Evolutionary conservation across 2,888 invertebrate species (phyloP), one percentile per base, ranked within the genome.

Genomic region (Biston betularia): DNA sequence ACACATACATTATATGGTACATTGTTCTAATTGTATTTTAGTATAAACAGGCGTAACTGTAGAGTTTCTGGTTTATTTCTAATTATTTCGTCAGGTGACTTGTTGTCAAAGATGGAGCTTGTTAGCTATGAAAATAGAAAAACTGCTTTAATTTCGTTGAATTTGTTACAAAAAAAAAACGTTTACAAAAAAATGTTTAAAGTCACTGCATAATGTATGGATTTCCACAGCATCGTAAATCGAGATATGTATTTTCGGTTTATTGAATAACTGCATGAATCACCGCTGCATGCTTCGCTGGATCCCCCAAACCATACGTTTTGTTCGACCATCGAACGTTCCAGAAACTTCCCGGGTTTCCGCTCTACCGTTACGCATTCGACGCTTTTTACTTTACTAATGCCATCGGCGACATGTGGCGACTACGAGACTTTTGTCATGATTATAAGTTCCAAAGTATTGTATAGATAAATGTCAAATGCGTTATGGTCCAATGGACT

Each of bases 211-310:
- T 81, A 42, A 54, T n/a, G 78, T 76, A 77, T 74, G 65, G 74
- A 75, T 73, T 80, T 81, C 82, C 80, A 84, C 82, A 83, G 85
- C 79, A 73, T 74, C 77, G 80, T 85, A 84, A 84, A 81, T 83
- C 82, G 81, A 81, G 76, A 83, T 81, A 81, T 72, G 79, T 75
- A 75, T 74, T 76, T 76, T 79, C 79, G 83, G 85, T 79, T 90
- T 90, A 92, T 92, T 90, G 88, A 91, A 92, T 92, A 89, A 90
- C 86, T 87, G 89, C 87, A 89, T 90, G 92, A 92, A 86, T 91
- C 91, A 92, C 88, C 55, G 83, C 79, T 79, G 76, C 83, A 88
- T 84, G 91, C 86, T 87, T 78, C 86, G 82, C 77, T 86, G 89
- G 76, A 55, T 76, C 73, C 88, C 88, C 91, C 69, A 67, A 68